phyloP scores from a whole-genome alignment of 2,888 invertebrate species.

The Oxyteleia sp. region DNA sequence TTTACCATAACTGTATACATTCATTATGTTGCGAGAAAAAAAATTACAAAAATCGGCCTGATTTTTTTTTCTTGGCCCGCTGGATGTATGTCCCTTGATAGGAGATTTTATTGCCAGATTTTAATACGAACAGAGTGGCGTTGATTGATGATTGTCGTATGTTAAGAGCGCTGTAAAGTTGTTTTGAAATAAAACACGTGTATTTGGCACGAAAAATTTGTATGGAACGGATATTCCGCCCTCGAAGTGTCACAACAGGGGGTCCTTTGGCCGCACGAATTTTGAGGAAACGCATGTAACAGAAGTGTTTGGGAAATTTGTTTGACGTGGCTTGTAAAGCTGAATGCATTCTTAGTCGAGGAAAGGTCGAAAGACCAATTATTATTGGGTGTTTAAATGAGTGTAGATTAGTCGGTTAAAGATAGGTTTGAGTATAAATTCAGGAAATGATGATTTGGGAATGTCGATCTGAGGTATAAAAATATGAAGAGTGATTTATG shows the following conservation, averaged over 20 bases:
- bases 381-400: too few relatives aligned
- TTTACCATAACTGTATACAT: too few relatives aligned
- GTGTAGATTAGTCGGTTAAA: too few relatives aligned
- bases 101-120: neutral
- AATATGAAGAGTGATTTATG: too few relatives aligned
- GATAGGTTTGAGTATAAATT: too few relatives aligned
- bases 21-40: too few relatives aligned
- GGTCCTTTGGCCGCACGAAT: constrained; percentile 20
- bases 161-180: constrained; percentile 19
- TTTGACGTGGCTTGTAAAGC: constrained; percentile 24
- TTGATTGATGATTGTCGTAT: constrained; percentile 24
- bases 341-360: neutral
- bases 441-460: too few relatives aligned
- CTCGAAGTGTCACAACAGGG: constrained; percentile 44
- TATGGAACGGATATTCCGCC: constrained; percentile 53
- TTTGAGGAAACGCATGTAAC: constrained; percentile 33
- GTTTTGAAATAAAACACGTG: constrained; percentile 45
- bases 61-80: too few relatives aligned
- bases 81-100: too few relatives aligned
- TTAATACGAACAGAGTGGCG: neutral
- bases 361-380: too few relatives aligned
- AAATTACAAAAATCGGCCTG: too few relatives aligned
- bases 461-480: too few relatives aligned
- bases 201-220: constrained; percentile 54
- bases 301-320: constrained; percentile 28